phyloP scores from a whole-genome alignment of 2,113 vertebrate species.

The Chaenocephalus aceratus region DNA sequence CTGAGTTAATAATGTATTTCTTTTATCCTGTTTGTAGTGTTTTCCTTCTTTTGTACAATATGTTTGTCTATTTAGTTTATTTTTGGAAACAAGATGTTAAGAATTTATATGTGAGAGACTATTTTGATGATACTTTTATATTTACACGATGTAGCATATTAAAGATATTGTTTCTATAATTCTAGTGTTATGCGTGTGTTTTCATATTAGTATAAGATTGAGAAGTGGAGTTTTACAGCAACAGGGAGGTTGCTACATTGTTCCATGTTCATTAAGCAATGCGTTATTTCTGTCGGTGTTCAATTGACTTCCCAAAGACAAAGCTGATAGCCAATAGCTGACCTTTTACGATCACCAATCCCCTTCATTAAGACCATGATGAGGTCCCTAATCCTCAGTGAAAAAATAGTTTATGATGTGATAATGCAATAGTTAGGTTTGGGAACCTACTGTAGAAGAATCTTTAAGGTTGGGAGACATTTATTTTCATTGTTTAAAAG shows the following conservation, averaged over 20 bases:
- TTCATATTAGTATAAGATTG: neutral
- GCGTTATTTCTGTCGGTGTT: too few relatives aligned
- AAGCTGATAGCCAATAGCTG: too few relatives aligned
- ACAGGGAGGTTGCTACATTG: too few relatives aligned
- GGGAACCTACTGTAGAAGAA: too few relatives aligned
- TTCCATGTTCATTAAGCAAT: too few relatives aligned
- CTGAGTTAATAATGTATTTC: constrained; percentile 44
- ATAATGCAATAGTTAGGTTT: neutral
- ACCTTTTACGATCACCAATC: too few relatives aligned
- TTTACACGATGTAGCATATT: constrained; percentile 80
- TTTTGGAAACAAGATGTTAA: constrained; percentile 73
- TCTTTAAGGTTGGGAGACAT: too few relatives aligned
- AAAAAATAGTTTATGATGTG: too few relatives aligned
- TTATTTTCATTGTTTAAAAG: too few relatives aligned
- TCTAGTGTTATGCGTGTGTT: constrained; percentile 1
- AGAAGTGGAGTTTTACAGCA: neutral
- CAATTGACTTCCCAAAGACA: too few relatives aligned
- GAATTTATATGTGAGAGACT: constrained; percentile 84
- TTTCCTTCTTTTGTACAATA: constrained; percentile 62
- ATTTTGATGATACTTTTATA: constrained; percentile 86
- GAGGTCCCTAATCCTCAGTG: too few relatives aligned
- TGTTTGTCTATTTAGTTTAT: constrained; percentile 76
- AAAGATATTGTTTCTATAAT: constrained; percentile 80
- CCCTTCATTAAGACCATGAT: too few relatives aligned
- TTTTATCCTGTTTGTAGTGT: constrained; percentile 44